phyloP scores from a whole-genome alignment of 2,113 vertebrate species.

The Heterotis niloticus region DNA sequence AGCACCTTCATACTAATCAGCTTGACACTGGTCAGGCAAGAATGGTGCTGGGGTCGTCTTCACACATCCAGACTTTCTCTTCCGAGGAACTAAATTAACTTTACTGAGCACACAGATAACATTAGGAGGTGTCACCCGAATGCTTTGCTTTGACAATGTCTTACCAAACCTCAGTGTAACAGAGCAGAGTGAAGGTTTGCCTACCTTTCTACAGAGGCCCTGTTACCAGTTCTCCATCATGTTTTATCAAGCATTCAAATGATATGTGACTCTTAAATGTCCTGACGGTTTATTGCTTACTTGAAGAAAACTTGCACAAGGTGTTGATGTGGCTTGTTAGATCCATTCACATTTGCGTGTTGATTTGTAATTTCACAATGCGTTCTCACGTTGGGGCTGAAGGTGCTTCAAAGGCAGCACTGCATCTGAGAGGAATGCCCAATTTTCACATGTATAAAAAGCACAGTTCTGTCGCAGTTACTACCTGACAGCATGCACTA shows the following conservation, averaged over 20 bases:
- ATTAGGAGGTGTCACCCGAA: neutral
- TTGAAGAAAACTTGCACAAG: too few species aligned
- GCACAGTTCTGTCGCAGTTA: slow-evolving; percentile 26
- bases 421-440: slow-evolving; percentile 34
- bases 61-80: neutral
- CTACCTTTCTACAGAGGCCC: too few species aligned
- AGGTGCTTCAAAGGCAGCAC: slow-evolving; percentile 42
- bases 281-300: too few species aligned
- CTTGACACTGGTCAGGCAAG: neutral
- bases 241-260: neutral
- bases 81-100: neutral
- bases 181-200: too few species aligned
- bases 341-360: slow-evolving; percentile 44
- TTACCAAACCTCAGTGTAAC: neutral
- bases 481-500: slow-evolving; percentile 27
- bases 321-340: slow-evolving; percentile 33
- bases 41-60: slow-evolving; percentile 2
- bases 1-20: neutral
- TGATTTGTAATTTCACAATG: slow-evolving; percentile 56
- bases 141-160: neutral
- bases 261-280: too few species aligned
- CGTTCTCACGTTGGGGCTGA: slow-evolving; percentile 47
- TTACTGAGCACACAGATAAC: neutral
- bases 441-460: slow-evolving; percentile 27
- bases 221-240: neutral